Percentiles rank a stretch among this genome's conserved stretches.
phyloP scores from a whole-genome alignment of 2,888 invertebrate species.

The Parnassius glacialis region DNA sequence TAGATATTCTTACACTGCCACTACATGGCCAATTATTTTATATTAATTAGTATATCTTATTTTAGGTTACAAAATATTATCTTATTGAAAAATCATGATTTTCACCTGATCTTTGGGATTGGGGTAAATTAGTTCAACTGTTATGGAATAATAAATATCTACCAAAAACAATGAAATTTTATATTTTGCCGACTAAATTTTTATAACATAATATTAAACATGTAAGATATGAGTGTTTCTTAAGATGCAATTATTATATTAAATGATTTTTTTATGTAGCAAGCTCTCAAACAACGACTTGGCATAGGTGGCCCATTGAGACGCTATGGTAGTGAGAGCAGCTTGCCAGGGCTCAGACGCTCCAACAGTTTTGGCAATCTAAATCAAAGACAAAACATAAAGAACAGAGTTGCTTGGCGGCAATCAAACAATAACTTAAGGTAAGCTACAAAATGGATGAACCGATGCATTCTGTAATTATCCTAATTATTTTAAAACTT shows the following conservation, averaged over 20 bases:
- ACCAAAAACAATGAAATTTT: not conserved
- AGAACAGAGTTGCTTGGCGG: conserved; percentile 47
- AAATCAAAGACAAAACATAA: conserved; percentile 41
- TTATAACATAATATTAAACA: too few species aligned
- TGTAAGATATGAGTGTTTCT: too few species aligned
- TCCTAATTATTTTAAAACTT: too few species aligned
- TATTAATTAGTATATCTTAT: too few species aligned
- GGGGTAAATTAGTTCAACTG: too few species aligned
- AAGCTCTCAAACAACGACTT: conserved; percentile 46
- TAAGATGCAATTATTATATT: not conserved
- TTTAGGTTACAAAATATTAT: too few species aligned
- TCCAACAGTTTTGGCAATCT: conserved; percentile 56
- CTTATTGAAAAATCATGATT: too few species aligned
- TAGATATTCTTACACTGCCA: too few species aligned
- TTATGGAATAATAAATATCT: not conserved
- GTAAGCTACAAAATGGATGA: conserved; percentile 33
- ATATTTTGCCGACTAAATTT: too few species aligned
- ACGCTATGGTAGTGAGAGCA: conserved; percentile 56
- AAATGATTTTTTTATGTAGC: conserved; percentile 36
- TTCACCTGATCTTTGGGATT: too few species aligned
- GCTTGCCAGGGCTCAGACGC: conserved; percentile 44
- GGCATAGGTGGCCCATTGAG: conserved; percentile 42
- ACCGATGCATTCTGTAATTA: too few species aligned
- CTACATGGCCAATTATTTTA: too few species aligned
- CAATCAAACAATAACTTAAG: conserved; percentile 56